These are phyloP conservation scores for Bos javanicus DNA, from an alignment of 2,113 vertebrate genomes.

Conservation along the genomic window DNA sequence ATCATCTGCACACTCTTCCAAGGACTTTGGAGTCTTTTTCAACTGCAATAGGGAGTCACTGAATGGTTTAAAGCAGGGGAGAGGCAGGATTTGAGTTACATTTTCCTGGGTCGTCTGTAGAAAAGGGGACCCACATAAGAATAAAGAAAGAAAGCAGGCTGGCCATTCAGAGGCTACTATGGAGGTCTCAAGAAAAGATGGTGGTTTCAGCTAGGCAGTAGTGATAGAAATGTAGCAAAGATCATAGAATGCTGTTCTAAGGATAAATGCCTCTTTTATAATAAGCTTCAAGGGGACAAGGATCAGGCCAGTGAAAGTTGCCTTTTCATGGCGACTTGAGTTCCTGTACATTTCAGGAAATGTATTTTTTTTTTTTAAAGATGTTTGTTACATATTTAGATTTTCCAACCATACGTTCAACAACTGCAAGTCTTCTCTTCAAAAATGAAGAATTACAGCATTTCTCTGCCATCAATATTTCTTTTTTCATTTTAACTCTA, in stretches of 20 bases:
- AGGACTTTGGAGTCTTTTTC: background rate
- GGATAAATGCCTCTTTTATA: background rate
- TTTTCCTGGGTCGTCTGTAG: background rate
- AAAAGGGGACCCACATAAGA: background rate
- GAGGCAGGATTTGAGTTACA: background rate
- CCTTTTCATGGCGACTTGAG: background rate
- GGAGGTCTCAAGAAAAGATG: background rate
- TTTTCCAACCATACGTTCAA: background rate
- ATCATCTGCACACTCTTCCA: background rate
- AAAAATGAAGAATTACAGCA: background rate
- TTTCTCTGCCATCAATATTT: background rate
- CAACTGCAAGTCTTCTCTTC: background rate
- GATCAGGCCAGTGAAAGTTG: background rate
- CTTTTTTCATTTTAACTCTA: background rate
- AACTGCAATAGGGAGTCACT: background rate
- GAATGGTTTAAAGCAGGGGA: background rate
- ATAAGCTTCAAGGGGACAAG: background rate
- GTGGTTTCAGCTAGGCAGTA: background rate
- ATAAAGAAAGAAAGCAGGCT: background rate
- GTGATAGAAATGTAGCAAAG: background rate
- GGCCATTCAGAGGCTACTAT: too few species aligned
- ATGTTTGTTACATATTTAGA: background rate
- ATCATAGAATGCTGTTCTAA: background rate
- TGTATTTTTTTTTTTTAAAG: background rate
- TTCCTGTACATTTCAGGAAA: background rate